A percentile compares a stretch with the other conserved stretches of the same genome.
Conservation (phyloP, 2,113 vertebrate species). For the Pycnonotus jocosus region DNA sequence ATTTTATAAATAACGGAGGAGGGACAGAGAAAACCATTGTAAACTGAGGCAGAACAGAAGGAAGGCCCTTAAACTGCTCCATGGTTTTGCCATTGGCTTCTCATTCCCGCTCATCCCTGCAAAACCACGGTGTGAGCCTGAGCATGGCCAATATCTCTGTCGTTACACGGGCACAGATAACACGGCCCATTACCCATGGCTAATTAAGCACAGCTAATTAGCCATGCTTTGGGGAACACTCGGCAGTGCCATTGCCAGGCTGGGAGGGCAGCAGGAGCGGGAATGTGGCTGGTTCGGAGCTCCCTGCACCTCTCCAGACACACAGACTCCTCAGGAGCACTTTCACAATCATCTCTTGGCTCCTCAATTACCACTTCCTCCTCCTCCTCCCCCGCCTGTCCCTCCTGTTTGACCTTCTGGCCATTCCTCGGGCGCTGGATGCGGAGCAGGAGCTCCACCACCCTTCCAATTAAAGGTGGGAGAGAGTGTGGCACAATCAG, state of each 20-base stretch:
- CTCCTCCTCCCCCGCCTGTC: constrained; percentile 13
- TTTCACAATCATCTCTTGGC: constrained; percentile 27
- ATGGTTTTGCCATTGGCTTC: background rate
- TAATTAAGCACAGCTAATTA: background rate
- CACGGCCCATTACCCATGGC: background rate
- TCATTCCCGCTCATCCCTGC: background rate
- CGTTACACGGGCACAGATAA: accelerated
- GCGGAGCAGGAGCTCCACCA: background rate
- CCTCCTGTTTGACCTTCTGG: constrained; percentile 37
- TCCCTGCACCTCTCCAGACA: constrained; percentile 17
- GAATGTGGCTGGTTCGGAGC: background rate
- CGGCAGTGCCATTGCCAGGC: background rate
- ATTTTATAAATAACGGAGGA: background rate
- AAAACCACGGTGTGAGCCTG: background rate
- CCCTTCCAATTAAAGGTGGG: background rate
- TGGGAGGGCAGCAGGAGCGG: background rate
- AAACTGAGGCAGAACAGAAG: background rate
- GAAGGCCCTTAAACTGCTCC: background rate
- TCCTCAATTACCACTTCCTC: constrained; percentile 55
- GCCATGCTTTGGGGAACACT: background rate
- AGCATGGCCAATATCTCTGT: background rate
- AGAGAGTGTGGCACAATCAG: background rate
- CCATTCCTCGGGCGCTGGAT: background rate
- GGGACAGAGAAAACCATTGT: background rate
- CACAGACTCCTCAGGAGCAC: constrained; percentile 20